Evolutionary conservation across 2,797 vertebrate species (phyloP).

Genomic region (Novumbra hubbsi): DNA sequence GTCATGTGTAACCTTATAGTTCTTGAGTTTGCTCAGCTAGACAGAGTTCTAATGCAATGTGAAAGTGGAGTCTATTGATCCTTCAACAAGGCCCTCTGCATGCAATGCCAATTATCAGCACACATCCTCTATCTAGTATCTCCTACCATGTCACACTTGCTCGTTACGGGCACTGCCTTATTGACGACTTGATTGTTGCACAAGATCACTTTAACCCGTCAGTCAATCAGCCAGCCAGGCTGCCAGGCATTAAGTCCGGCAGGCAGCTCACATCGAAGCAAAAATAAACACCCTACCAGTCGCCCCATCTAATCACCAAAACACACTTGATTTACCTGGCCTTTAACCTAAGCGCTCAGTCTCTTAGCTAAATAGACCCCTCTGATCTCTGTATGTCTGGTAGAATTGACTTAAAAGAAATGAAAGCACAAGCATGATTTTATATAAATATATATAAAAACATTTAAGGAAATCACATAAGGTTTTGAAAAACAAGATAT

Average conservation of each 20-base stretch:
- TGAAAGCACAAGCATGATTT: background rate
- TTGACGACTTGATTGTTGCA: conserved; percentile 11
- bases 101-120: conserved; percentile 2
- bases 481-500: no score
- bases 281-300: background rate
- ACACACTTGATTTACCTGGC: background rate
- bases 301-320: background rate
- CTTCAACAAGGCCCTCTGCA: background rate
- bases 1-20: background rate
- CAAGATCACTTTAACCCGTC: conserved; percentile 12
- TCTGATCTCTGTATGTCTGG: background rate
- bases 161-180: background rate
- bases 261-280: background rate
- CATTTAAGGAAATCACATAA: no score
- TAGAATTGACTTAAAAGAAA: background rate
- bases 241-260: no score
- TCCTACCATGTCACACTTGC: background rate
- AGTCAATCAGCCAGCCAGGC: background rate
- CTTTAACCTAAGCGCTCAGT: background rate
- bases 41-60: conserved; percentile 13
- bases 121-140: background rate
- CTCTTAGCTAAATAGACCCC: background rate
- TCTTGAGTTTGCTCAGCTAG: background rate
- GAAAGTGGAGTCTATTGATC: conserved; percentile 18
- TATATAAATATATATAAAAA: background rate